Conservation (phyloP, 2,888 invertebrate genomes). For the Bruchidius siliquastri region DNA sequence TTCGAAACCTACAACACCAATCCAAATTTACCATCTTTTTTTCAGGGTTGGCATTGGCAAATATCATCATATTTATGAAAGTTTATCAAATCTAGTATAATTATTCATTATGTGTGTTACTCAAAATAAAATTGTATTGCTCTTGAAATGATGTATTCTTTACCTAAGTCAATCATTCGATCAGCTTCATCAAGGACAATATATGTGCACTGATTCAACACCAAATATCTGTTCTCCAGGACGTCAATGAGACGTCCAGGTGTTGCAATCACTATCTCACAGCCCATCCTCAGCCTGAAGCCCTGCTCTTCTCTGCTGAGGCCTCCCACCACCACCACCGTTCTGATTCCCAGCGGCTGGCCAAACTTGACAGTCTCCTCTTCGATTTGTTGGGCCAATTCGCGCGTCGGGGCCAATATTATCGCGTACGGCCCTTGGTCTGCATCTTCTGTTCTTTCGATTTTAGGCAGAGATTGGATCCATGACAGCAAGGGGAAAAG, state of each 20-base stretch:
- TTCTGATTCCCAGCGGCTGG: constrained; percentile 81
- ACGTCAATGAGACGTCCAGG: constrained; percentile 99
- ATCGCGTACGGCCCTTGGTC: constrained; percentile 98
- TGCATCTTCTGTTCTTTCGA: constrained; percentile 82
- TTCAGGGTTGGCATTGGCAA: too few relatives aligned
- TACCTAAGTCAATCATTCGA: constrained; percentile 94
- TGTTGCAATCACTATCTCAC: constrained; percentile 99
- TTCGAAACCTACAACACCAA: constrained; percentile 75
- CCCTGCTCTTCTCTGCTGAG: constrained; percentile 98
- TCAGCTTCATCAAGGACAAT: constrained; percentile 96
- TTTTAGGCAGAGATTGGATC: constrained; percentile 97
- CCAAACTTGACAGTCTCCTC: constrained; percentile 99
- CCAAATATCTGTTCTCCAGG: constrained; percentile 89
- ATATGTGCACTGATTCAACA: constrained; percentile 96
- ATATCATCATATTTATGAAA: too few relatives aligned
- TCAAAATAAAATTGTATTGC: too few relatives aligned
- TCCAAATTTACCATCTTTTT: too few relatives aligned
- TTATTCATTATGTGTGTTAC: too few relatives aligned
- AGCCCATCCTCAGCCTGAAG: constrained; percentile 90
- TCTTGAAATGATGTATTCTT: too few relatives aligned
- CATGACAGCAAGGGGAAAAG: constrained; percentile 94
- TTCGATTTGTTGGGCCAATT: constrained; percentile 98
- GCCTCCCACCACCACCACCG: constrained; percentile 97
- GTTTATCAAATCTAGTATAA: too few relatives aligned
- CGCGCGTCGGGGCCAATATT: constrained; percentile 98